A percentile compares a stretch with the other conserved stretches of the same genome.
Evolutionary conservation across 2,113 vertebrate species (phyloP).

Genomic region (Etheostoma cragini): DNA sequence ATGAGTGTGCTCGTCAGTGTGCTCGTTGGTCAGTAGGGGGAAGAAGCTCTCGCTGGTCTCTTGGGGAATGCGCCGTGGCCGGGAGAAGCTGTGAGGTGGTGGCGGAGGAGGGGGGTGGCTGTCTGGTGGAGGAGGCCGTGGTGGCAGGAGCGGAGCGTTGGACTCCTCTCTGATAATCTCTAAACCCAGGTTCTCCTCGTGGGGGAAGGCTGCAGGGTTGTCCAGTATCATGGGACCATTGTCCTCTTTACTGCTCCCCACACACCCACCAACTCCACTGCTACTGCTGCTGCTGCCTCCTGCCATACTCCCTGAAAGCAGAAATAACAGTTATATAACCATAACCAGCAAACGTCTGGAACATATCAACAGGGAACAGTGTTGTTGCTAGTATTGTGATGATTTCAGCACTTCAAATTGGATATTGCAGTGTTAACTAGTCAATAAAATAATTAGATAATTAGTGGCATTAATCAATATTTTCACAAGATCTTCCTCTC

Average conservation of each 20-base stretch:
- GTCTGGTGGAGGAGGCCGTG: conserved; percentile 88
- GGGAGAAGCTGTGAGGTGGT: conserved; percentile 89
- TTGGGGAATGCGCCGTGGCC: conserved; percentile 90
- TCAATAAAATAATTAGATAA: neutral
- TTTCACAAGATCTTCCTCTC: neutral
- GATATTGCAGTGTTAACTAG: neutral
- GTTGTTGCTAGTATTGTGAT: neutral
- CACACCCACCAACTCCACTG: conserved; percentile 72
- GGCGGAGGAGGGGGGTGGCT: conserved; percentile 86
- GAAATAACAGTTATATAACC: neutral
- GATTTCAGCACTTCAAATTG: neutral
- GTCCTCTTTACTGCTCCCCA: conserved; percentile 79
- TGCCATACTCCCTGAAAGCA: conserved; percentile 71
- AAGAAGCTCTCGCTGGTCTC: conserved; percentile 98
- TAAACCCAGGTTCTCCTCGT: conserved; percentile 93
- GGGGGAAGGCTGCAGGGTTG: conserved; percentile 89
- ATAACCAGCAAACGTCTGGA: neutral
- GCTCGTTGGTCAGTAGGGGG: conserved; percentile 95
- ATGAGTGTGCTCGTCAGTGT: conserved; percentile 87
- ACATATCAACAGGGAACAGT: conserved; percentile 19
- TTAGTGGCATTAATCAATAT: neutral
- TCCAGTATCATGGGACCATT: conserved; percentile 92
- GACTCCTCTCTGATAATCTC: conserved; percentile 97
- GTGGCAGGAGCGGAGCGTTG: conserved; percentile 92
- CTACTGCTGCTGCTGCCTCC: conserved; percentile 78